Conservation (phyloP, 2,888 invertebrate genomes). For the Mellilla xanthometata region DNA sequence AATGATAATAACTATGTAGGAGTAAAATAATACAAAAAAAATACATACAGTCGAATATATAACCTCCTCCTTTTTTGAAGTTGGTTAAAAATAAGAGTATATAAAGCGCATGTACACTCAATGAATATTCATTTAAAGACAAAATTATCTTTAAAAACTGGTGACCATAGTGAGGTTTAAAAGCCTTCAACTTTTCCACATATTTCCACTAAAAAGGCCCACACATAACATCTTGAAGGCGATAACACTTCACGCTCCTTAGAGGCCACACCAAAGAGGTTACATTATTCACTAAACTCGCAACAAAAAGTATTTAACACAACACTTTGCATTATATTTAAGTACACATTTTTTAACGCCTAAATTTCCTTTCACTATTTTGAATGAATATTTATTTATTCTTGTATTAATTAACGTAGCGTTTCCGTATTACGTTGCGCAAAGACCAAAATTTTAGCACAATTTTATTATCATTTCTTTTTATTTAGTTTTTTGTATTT, state of each 20-base stretch:
- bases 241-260: background rate
- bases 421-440: conserved; percentile 26
- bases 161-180: too few relatives aligned
- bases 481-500: conserved; percentile 4
- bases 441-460: conserved; percentile 27
- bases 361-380: conserved; percentile 36
- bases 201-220: background rate
- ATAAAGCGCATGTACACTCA: too few relatives aligned
- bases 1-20: too few relatives aligned
- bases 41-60: too few relatives aligned
- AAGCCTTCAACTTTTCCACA: too few relatives aligned
- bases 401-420: background rate
- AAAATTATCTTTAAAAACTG: too few relatives aligned
- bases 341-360: conserved; percentile 19
- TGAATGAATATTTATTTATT: conserved; percentile 23
- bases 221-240: background rate
- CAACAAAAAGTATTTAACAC: conserved; percentile 15
- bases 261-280: conserved; percentile 7
- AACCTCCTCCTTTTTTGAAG: too few relatives aligned
- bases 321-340: conserved; percentile 11
- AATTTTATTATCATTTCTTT: background rate
- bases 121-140: too few relatives aligned
- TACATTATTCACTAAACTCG: conserved; percentile 5
- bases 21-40: too few relatives aligned
- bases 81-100: too few relatives aligned